Evolutionary conservation across 2,113 vertebrate genomes (phyloP).

Genomic region (Fulmarus glacialis): DNA sequence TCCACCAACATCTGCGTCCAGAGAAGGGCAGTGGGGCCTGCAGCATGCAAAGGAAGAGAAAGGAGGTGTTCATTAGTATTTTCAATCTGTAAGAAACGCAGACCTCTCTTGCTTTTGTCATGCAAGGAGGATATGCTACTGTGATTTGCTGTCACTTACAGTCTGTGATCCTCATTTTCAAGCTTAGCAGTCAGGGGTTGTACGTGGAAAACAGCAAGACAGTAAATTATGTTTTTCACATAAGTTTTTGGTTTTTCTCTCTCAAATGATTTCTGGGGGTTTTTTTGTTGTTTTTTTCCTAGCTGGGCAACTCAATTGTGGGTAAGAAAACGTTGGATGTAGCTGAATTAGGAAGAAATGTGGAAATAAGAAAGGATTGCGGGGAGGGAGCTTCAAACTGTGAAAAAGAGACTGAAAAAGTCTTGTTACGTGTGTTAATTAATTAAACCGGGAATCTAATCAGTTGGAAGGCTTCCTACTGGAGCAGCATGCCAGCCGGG

Average conservation of each 20-base stretch:
- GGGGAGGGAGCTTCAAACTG: background rate
- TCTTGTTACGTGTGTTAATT: background rate
- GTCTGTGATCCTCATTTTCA: background rate
- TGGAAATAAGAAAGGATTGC: background rate
- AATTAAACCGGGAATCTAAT: background rate
- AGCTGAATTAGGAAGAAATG: background rate
- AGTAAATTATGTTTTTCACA: background rate
- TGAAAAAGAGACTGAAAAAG: background rate
- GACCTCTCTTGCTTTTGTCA: background rate
- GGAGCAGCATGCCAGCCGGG: background rate
- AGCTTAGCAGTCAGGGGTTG: background rate
- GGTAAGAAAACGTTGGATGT: background rate
- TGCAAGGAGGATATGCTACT: background rate
- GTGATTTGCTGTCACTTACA: background rate
- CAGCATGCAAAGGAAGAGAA: background rate
- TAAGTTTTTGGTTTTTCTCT: background rate
- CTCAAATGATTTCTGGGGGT: background rate
- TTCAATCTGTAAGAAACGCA: background rate
- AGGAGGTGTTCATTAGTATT: background rate
- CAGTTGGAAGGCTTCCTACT: background rate
- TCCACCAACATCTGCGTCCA: fast-evolving
- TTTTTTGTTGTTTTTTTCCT: background rate
- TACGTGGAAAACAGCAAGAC: background rate
- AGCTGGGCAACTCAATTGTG: background rate
- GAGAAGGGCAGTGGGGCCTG: background rate